Conservation (phyloP, 2,888 invertebrate genomes). For the Chrysodeixis includens region DNA sequence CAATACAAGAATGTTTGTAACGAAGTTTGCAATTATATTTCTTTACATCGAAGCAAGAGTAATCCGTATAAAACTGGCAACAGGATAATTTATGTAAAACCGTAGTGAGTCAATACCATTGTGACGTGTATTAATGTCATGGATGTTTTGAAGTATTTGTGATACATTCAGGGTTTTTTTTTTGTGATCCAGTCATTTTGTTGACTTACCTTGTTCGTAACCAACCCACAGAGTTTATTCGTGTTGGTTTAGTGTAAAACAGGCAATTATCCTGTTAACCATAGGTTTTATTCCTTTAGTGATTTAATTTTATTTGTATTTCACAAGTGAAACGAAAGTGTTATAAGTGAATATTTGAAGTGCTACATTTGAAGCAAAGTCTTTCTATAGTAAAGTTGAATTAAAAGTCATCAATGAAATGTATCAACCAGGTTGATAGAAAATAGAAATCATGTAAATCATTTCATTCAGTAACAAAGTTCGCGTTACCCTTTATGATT, state of each 20-base stretch:
- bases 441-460: too few relatives aligned
- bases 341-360: too few relatives aligned
- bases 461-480: neutral
- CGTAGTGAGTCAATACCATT: conserved; percentile 35
- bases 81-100: conserved; percentile 22
- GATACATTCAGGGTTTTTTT: conserved; percentile 36
- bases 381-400: too few relatives aligned
- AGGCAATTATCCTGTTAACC: too few relatives aligned
- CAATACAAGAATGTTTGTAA: neutral
- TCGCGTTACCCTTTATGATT: conserved; percentile 26
- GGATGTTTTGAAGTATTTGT: conserved; percentile 28
- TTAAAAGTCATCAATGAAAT: too few relatives aligned
- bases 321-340: too few relatives aligned
- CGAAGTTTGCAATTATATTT: neutral
- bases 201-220: neutral
- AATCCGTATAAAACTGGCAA: conserved; percentile 12
- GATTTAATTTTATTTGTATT: too few relatives aligned
- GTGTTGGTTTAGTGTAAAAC: too few relatives aligned
- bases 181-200: conserved; percentile 6
- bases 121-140: conserved; percentile 32
- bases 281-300: too few relatives aligned
- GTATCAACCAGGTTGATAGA: too few relatives aligned
- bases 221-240: conserved; percentile 2
- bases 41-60: neutral
- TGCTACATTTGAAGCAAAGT: too few relatives aligned